phyloP scores from a whole-genome alignment of 2,113 vertebrate species.

The Crotalus helleri region DNA sequence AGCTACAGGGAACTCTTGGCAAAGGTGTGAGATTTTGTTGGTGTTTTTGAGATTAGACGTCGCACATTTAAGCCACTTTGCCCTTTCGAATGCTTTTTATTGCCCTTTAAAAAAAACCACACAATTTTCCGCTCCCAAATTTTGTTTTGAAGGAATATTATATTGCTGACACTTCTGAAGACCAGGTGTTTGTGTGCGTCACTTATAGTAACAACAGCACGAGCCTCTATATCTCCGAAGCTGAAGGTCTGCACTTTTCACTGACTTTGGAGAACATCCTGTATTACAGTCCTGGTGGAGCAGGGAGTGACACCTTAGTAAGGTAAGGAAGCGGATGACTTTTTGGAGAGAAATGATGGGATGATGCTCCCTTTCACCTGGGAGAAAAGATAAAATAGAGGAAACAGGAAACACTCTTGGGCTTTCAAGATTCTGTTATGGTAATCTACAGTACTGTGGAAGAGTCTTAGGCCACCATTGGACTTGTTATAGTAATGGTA shows the following conservation, averaged over 20 bases:
- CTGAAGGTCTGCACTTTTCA: conserved; percentile 90
- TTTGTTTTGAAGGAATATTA: conserved; percentile 84
- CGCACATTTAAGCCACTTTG: background rate
- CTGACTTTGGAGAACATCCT: conserved; percentile 91
- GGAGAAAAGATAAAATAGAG: background rate
- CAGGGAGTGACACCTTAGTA: conserved; percentile 89
- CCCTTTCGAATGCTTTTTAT: background rate
- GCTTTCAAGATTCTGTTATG: background rate
- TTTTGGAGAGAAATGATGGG: background rate
- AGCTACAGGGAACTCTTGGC: background rate
- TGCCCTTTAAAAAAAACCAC: background rate
- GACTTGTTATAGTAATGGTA: no score
- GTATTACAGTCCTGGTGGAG: conserved; percentile 90
- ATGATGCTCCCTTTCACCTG: background rate
- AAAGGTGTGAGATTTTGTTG: background rate
- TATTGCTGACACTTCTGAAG: conserved; percentile 91
- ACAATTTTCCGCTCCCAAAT: background rate
- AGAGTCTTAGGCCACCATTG: background rate
- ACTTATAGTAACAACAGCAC: conserved; percentile 90
- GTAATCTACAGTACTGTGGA: background rate
- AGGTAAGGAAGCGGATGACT: conserved; percentile 65
- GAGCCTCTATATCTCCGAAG: conserved; percentile 95
- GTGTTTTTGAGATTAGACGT: background rate
- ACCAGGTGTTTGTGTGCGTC: conserved; percentile 97
- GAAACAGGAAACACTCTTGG: background rate